phyloP scores from a whole-genome alignment of 2,113 vertebrate species.

The Psilopogon haemacephalus region DNA sequence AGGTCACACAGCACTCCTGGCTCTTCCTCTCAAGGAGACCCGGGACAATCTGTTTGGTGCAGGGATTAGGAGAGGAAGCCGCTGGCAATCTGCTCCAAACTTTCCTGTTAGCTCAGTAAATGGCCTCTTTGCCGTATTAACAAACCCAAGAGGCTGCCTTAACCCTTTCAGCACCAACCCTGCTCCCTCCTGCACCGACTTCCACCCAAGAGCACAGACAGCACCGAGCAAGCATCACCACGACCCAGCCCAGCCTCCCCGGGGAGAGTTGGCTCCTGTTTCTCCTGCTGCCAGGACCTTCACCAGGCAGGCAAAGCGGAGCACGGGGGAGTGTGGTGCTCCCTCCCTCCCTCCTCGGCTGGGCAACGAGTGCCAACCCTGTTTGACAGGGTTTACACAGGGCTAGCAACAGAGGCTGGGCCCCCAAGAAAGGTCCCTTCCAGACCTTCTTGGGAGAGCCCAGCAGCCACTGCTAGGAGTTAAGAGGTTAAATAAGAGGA shows the following conservation, averaged over 20 bases:
- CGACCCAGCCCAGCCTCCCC: background rate
- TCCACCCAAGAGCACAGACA: background rate
- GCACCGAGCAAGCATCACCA: background rate
- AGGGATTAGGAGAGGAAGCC: background rate
- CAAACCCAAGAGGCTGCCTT: background rate
- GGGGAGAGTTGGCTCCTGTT: fast-evolving
- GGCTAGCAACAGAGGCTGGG: fast-evolving
- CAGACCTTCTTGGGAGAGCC: fast-evolving
- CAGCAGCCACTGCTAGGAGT: fast-evolving
- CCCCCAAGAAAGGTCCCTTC: background rate
- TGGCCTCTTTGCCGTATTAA: background rate
- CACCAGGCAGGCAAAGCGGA: fast-evolving
- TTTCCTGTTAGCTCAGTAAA: background rate
- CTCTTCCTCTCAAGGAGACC: slow-evolving; percentile 5
- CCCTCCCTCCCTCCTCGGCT: background rate
- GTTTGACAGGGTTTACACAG: background rate
- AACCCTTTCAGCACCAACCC: background rate
- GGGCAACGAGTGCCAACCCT: fast-evolving
- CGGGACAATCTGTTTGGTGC: background rate
- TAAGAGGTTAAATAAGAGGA: fast-evolving
- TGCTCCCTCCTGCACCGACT: background rate
- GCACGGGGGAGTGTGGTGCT: background rate
- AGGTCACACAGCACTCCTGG: background rate
- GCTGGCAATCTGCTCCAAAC: background rate
- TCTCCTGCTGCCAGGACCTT: fast-evolving